phyloP scores from a whole-genome alignment of 2,888 invertebrate genomes.

The Cantharis lateralis region DNA sequence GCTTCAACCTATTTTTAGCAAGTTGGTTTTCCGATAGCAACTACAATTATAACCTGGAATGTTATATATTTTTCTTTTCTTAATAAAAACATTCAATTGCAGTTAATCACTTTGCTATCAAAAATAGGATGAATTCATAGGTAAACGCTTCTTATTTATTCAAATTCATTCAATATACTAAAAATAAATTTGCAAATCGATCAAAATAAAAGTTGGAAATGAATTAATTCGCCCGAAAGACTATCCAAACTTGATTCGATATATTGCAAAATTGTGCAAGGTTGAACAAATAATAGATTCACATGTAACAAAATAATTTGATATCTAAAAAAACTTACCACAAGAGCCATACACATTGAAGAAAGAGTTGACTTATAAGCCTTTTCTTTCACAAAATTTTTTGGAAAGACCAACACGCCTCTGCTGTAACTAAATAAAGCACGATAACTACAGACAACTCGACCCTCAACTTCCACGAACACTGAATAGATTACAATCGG shows the following conservation, averaged over 20 bases:
- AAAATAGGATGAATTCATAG: background rate
- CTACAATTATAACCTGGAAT: background rate
- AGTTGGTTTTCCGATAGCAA: slow-evolving; percentile 1
- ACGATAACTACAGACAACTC: slow-evolving; percentile 23
- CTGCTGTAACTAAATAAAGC: slow-evolving; percentile 7
- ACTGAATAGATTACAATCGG: slow-evolving; percentile 20
- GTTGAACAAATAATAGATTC: no score
- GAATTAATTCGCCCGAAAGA: slow-evolving; percentile 26
- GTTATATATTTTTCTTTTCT: background rate
- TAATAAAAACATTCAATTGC: background rate
- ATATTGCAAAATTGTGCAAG: background rate
- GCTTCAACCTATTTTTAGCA: slow-evolving; percentile 1
- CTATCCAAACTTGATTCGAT: background rate
- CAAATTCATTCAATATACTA: background rate
- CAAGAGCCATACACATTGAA: slow-evolving; percentile 87
- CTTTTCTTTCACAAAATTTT: slow-evolving; percentile 31
- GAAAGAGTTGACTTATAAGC: slow-evolving; percentile 62
- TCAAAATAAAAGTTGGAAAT: slow-evolving; percentile 56
- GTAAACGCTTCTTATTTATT: background rate
- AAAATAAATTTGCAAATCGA: background rate
- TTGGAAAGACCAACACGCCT: slow-evolving; percentile 20
- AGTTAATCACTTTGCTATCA: background rate
- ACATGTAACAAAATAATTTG: background rate
- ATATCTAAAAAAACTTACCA: slow-evolving; percentile 63
- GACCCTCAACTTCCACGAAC: slow-evolving; percentile 26